Conservation (phyloP, 2,113 vertebrate genomes). For the Oncorhynchus keta region DNA sequence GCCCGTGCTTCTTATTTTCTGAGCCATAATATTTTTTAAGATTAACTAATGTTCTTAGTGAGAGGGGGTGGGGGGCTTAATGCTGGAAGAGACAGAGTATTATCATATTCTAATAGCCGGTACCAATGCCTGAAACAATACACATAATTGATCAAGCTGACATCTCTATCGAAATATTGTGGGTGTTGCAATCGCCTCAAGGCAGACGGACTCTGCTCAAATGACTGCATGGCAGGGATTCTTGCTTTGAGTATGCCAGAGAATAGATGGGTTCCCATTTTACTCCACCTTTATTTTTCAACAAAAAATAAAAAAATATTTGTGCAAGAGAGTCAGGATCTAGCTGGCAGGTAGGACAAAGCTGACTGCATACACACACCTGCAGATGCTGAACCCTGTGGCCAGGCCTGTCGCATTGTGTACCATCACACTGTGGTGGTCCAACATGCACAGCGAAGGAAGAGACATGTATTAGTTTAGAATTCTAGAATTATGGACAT, state of each 20-base stretch:
- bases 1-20: slow-evolving; percentile 36
- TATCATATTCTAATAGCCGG: slow-evolving; percentile 44
- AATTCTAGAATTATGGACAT: not conserved
- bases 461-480: not conserved
- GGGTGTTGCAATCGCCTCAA: no score
- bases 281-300: no score
- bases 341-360: slow-evolving; percentile 40
- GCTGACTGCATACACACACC: slow-evolving; percentile 33
- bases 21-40: slow-evolving; percentile 51
- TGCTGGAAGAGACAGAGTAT: slow-evolving; percentile 44
- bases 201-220: no score
- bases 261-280: not conserved
- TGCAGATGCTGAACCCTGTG: slow-evolving; percentile 45
- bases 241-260: not conserved
- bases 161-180: not conserved
- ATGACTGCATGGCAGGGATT: not conserved
- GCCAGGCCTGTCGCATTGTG: slow-evolving; percentile 42
- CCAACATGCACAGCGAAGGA: not conserved
- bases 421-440: slow-evolving; percentile 30
- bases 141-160: not conserved
- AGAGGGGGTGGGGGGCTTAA: slow-evolving; percentile 24
- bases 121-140: slow-evolving; percentile 38
- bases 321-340: slow-evolving; percentile 2
- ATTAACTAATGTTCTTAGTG: slow-evolving; percentile 57
- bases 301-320: no score